Evolutionary conservation across 2,113 vertebrate genomes (phyloP), one percentile per base, ranked within the genome.

Genomic region (Zonotrichia leucophrys): DNA sequence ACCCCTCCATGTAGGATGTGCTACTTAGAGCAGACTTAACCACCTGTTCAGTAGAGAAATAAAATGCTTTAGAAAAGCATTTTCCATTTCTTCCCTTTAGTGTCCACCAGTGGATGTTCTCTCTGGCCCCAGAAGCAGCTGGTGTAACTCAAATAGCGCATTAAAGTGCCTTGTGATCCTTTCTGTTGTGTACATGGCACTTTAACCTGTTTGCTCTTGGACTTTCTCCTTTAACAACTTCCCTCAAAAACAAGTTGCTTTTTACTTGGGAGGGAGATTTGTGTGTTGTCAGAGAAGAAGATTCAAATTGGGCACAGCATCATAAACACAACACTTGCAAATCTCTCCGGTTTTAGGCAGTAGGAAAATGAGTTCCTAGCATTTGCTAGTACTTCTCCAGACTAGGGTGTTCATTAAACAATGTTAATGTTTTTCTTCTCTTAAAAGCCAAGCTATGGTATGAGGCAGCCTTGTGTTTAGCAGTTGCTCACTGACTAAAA

Each of bases 341-440:
- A 89, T 94, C 83, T 81, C 74, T 92, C 80, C 39, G 28, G 53
- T 95, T 97, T 90, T 70, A 83, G 53, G 72, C 75, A 89, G 82
- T 21, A 88, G 82, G 82, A 93, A 92, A 93, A 93, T 67, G 33
- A 62, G 39, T 90, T 94, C 88, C 82, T 92, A 94, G 63, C 78
- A 88, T 95, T 97, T 91, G 84, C 63, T 94, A 94, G 89, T 78
- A 39, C 62, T 94, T 95, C 77, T 94, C 28, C 80, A 80, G 94
- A 95, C 90, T 93, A 97, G 92, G 77, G 91, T 95, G 69, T 94
- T 94, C 94, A 86, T 91, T 91, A 95, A 92, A 94, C 95, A 96
- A 90, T 77, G 90, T 86, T 93, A 87, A 86, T 94, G 90, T 96
- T 96, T 94, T 88, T 94, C 76, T 94, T 87, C 67, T 90, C 82